Evolutionary conservation across 2,113 vertebrate species (phyloP).

Genomic region (Cyanoderma ruficeps): DNA sequence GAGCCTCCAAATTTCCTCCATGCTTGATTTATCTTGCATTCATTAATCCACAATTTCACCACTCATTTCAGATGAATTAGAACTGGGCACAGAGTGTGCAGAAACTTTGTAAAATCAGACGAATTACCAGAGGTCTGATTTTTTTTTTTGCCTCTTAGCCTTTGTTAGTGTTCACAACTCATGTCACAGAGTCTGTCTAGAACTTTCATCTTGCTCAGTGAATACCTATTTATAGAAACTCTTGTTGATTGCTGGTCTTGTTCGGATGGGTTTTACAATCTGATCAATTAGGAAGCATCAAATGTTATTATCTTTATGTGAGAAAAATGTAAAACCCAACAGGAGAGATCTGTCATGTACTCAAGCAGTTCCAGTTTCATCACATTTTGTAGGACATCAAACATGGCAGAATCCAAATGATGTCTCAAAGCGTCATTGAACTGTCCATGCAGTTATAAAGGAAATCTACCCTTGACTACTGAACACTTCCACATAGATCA

Average conservation of each 20-base stretch:
- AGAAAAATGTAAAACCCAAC: neutral
- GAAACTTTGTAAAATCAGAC: neutral
- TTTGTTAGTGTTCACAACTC: neutral
- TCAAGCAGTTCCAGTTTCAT: neutral
- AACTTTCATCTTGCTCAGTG: neutral
- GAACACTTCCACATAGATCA: neutral
- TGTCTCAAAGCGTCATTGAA: neutral
- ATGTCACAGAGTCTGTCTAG: neutral
- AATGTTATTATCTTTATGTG: neutral
- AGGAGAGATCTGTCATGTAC: neutral
- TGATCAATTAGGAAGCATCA: neutral
- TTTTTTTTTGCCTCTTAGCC: neutral
- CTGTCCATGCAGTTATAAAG: neutral
- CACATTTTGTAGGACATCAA: neutral
- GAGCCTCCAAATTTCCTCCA: neutral
- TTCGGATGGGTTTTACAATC: neutral
- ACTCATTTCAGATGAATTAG: neutral
- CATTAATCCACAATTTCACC: conserved; percentile 21
- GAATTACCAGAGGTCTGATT: neutral
- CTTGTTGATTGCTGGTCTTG: neutral
- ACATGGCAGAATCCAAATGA: neutral
- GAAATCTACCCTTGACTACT: neutral
- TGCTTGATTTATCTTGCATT: conserved; percentile 1
- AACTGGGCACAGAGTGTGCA: neutral
- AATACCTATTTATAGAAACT: neutral